These are phyloP conservation scores for Machimus atricapillus DNA, from an alignment of 2,888 invertebrate genomes.

Conservation along the genomic window DNA sequence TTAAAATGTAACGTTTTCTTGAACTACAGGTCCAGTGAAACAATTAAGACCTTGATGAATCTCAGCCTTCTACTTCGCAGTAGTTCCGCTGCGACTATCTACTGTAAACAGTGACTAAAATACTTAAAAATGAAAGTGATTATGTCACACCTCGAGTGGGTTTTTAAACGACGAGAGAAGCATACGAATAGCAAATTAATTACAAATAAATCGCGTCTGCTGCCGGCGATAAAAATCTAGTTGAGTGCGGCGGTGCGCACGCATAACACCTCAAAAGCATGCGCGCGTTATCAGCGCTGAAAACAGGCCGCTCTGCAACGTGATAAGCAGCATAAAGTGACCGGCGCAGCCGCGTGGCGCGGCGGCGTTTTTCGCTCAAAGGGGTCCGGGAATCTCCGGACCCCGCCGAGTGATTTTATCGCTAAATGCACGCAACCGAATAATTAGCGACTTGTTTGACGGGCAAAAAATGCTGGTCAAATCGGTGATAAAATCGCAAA, in stretches of 20 bases:
- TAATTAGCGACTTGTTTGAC: neutral
- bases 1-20: no score
- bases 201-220: neutral
- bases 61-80: no score
- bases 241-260: neutral
- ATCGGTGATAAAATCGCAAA: neutral
- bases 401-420: neutral
- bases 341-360: neutral
- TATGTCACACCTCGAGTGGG: neutral
- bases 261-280: neutral
- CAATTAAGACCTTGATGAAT: no score
- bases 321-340: constrained; percentile 1
- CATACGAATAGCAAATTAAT: neutral
- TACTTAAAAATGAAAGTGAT: neutral
- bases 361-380: neutral
- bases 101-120: neutral
- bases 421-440: neutral
- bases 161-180: neutral
- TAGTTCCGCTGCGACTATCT: no score
- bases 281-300: neutral
- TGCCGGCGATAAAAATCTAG: neutral
- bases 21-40: no score
- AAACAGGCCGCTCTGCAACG: neutral
- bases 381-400: neutral
- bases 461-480: neutral